Evolutionary conservation across 1,140 invertebrate species (phyloP).

Genomic region (Drosophila nigrodunni): DNA sequence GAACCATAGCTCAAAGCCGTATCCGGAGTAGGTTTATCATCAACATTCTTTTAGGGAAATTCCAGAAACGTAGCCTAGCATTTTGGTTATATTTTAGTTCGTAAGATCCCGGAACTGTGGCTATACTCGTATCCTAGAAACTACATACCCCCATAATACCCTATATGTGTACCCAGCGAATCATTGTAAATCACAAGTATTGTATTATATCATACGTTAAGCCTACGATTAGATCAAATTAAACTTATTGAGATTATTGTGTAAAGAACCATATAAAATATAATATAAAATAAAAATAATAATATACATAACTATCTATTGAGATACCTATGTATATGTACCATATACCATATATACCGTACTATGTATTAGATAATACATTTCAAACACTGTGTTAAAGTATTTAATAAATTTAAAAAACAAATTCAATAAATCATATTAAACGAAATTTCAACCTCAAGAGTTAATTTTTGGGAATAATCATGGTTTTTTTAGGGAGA

Average conservation of each 20-base stretch:
- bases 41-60: slow-evolving; percentile 19
- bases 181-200: slow-evolving; percentile 68
- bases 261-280: slow-evolving; percentile 43
- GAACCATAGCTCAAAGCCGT: slow-evolving; percentile 36
- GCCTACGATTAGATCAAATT: slow-evolving; percentile 73
- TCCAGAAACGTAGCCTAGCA: slow-evolving; percentile 16
- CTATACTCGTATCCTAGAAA: slow-evolving; percentile 9
- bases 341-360: slow-evolving; percentile 57
- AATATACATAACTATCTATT: slow-evolving; percentile 31
- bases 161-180: slow-evolving; percentile 8
- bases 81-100: slow-evolving; percentile 33
- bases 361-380: slow-evolving; percentile 78
- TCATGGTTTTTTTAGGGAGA: neutral
- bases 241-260: slow-evolving; percentile 66
- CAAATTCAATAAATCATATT: slow-evolving; percentile 58
- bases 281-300: slow-evolving; percentile 5
- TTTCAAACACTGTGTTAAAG: slow-evolving; percentile 83
- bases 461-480: neutral
- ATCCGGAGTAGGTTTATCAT: slow-evolving; percentile 6
- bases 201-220: slow-evolving; percentile 75
- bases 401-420: slow-evolving; percentile 79
- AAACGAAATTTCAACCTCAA: neutral
- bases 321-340: slow-evolving; percentile 59
- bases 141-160: slow-evolving; percentile 2
- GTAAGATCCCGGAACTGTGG: slow-evolving; percentile 29